Percentiles rank a stretch among this genome's conserved stretches.
Conservation (phyloP, 2,888 invertebrate species). For the Polydrusus pterygomalis region DNA sequence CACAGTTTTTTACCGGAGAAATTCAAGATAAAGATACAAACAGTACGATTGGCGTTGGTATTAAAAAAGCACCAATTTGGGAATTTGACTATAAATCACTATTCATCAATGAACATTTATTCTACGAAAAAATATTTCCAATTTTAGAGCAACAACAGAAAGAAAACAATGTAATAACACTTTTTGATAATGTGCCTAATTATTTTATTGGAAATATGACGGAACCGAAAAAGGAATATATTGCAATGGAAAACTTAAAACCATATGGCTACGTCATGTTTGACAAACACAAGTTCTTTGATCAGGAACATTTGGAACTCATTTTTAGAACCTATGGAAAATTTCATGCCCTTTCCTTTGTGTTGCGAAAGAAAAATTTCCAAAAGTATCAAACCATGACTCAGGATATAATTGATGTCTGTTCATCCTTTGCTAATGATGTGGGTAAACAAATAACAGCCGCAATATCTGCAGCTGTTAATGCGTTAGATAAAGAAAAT, state of each 20-base stretch:
- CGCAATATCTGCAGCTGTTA: constrained; percentile 7
- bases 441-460: constrained; percentile 4
- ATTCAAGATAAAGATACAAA: constrained; percentile 37
- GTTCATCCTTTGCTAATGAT: background rate
- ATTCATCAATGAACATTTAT: constrained; percentile 37
- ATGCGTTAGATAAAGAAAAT: constrained; percentile 17
- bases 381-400: constrained; percentile 25
- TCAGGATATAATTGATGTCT: background rate
- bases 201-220: background rate
- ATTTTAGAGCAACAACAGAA: constrained; percentile 14
- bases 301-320: constrained; percentile 34
- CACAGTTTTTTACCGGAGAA: constrained; percentile 35
- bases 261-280: constrained; percentile 31
- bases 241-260: constrained; percentile 36
- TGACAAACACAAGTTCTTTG: constrained; percentile 39
- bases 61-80: constrained; percentile 38
- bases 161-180: background rate
- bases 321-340: constrained; percentile 41
- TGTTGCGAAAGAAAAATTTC: constrained; percentile 21
- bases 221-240: constrained; percentile 20
- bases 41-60: constrained; percentile 18
- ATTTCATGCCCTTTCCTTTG: constrained; percentile 48
- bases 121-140: constrained; percentile 39
- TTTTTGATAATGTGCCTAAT: constrained; percentile 34
- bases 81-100: constrained; percentile 5